Percentiles rank a stretch among this genome's conserved stretches.
Conservation (phyloP, 2,888 invertebrate species). For the Heliconius ismenius region DNA sequence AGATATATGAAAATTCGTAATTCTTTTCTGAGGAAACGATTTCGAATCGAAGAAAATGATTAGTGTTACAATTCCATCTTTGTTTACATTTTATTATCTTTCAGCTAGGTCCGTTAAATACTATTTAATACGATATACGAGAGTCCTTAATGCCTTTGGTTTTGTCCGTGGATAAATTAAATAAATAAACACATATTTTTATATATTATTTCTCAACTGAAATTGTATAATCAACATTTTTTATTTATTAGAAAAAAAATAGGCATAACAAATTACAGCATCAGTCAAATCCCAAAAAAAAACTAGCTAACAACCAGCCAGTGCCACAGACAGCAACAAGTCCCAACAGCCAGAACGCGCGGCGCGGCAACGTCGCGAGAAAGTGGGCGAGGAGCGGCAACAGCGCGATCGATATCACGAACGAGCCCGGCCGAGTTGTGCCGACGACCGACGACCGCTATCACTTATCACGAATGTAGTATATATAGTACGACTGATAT, state of each 20-base stretch:
- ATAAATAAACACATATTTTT: neutral
- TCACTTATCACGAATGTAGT: slow-evolving; percentile 17
- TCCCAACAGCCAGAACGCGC: slow-evolving; percentile 52
- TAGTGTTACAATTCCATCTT: no score
- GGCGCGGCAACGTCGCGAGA: slow-evolving; percentile 66
- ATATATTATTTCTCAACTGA: no score
- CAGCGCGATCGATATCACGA: slow-evolving; percentile 59
- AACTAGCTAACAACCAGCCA: neutral
- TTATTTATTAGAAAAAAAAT: neutral
- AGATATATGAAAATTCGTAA: no score
- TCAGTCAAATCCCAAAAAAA: neutral
- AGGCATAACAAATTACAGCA: neutral
- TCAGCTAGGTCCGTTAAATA: no score
- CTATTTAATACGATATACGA: no score
- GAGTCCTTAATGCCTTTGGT: no score
- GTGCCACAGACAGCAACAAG: slow-evolving; percentile 59
- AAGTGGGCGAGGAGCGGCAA: slow-evolving; percentile 62
- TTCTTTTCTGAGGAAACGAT: no score
- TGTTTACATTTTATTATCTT: no score
- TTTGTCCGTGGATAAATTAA: no score
- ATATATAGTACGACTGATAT: neutral
- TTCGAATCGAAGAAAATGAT: no score
- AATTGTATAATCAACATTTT: neutral
- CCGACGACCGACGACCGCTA: slow-evolving; percentile 37
- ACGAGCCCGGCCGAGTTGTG: slow-evolving; percentile 33